Evolutionary conservation across 2,113 vertebrate species (phyloP), one percentile per base, ranked within the genome.

Genomic region (Lethenteron reissneri): DNA sequence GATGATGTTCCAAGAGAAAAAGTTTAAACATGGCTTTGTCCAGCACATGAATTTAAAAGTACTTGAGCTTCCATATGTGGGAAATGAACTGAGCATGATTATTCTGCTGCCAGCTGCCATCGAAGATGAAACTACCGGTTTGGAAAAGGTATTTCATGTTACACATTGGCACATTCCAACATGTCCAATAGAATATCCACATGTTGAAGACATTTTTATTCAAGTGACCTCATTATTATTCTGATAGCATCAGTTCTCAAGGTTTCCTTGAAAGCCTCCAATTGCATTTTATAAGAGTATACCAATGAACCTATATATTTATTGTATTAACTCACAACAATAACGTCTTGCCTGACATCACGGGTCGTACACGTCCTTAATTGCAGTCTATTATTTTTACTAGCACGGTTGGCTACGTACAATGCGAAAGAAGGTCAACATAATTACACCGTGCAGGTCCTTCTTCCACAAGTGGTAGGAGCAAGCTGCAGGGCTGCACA

Each of bases 1-100:
- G 81, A 95, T 95, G 90, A 95, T 95, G 92, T 79, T 81, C 78
- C 85, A 85, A 81, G 83, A 75, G 77, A 80, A 82, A 1, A 85
- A 83, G 72, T 80, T 90, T 13, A 79, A 74, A 7, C 86, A 76
- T 70, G 83, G 80, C 71, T 86, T 86, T 74, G 74, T 91, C 11
- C 41, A 74, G 1, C 84, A 88, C 10, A 74, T 77, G 2, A 79
- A 77, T 68, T 74, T 85, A 71, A 83, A 83, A 70, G 76, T 95
- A 57, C 76, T 95, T 73, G 88, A 91, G 78, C 76, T 95, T 74
- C 88, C 87, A 1, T 97, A 95, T 0, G 70, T 81, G 1, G 77
- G 74, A 3, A 41, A 78, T 8, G 84, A 91, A 71, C 81, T 95
- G 57, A 94, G 90, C 76, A 95, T 97, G 92, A 68, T 90, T 70